phyloP scores from a whole-genome alignment of 2,113 vertebrate genomes.

The Heliornis fulica region DNA sequence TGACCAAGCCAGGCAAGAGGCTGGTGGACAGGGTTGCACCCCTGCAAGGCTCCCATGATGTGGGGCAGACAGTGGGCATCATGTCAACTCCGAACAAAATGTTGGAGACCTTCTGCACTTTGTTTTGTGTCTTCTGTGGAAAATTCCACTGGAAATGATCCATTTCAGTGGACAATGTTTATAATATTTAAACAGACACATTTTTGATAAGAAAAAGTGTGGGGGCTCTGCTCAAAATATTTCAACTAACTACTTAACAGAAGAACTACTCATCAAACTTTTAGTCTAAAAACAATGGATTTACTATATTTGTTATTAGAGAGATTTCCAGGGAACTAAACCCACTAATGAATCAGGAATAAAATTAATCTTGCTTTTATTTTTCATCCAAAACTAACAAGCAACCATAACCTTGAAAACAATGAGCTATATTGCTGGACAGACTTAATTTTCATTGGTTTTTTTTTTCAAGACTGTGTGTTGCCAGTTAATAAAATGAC shows the following conservation, averaged over 20 bases:
- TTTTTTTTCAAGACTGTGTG: background rate
- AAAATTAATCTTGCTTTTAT: slow-evolving; percentile 17
- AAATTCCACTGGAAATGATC: slow-evolving; percentile 34
- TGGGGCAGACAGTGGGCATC: background rate
- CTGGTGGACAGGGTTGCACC: background rate
- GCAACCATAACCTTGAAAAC: background rate
- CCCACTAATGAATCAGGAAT: background rate
- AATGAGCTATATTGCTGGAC: background rate
- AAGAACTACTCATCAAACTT: background rate
- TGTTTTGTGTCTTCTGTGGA: background rate
- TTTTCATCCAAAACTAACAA: slow-evolving; percentile 38
- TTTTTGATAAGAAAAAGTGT: slow-evolving; percentile 27
- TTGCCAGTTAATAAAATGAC: background rate
- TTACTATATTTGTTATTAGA: slow-evolving; percentile 13
- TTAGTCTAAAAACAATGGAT: background rate
- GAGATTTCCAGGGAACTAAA: background rate
- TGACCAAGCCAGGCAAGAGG: fast-evolving
- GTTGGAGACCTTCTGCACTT: background rate
- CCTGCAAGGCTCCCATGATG: fast-evolving
- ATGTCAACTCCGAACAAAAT: background rate
- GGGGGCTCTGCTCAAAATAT: background rate
- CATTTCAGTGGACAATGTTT: background rate
- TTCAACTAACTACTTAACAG: background rate
- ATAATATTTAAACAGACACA: background rate
- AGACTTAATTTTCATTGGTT: background rate